phyloP scores from a whole-genome alignment of 2,113 vertebrate genomes.

The Alethe diademata region DNA sequence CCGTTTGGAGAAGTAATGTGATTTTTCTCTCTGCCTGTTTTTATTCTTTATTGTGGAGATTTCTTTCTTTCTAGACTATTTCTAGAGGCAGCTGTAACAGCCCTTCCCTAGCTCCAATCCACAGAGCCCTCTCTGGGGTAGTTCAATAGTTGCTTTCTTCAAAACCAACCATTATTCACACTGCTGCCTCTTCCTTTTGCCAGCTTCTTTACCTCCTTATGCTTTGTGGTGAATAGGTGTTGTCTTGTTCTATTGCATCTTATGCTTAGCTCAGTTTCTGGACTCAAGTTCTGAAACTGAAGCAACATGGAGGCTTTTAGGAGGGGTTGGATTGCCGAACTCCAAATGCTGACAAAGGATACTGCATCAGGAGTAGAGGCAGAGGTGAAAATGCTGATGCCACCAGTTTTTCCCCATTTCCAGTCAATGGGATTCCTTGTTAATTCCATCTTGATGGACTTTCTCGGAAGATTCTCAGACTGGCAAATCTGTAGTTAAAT shows the following conservation, averaged over 20 bases:
- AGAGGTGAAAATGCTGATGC: neutral
- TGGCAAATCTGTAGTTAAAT: neutral
- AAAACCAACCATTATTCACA: neutral
- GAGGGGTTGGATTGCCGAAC: neutral
- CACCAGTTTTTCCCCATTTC: neutral
- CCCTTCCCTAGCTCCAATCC: neutral
- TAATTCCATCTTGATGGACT: neutral
- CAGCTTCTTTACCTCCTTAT: neutral
- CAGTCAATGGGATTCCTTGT: neutral
- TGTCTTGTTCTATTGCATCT: neutral
- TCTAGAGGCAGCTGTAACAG: neutral
- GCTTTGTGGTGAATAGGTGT: accelerated
- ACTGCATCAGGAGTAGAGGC: neutral
- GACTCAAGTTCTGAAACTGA: neutral
- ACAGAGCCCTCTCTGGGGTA: neutral
- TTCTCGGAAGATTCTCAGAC: neutral
- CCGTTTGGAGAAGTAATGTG: neutral
- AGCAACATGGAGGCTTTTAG: neutral
- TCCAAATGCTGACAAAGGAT: neutral
- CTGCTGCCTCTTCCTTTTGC: neutral
- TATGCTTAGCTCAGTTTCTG: neutral
- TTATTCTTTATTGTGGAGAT: neutral
- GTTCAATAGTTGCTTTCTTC: neutral
- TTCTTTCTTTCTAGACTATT: neutral
- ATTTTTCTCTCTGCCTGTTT: neutral